A percentile compares a stretch with the other conserved stretches of the same genome.
Conservation (phyloP, 1,140 invertebrate species). For the Drosophila hydei region DNA sequence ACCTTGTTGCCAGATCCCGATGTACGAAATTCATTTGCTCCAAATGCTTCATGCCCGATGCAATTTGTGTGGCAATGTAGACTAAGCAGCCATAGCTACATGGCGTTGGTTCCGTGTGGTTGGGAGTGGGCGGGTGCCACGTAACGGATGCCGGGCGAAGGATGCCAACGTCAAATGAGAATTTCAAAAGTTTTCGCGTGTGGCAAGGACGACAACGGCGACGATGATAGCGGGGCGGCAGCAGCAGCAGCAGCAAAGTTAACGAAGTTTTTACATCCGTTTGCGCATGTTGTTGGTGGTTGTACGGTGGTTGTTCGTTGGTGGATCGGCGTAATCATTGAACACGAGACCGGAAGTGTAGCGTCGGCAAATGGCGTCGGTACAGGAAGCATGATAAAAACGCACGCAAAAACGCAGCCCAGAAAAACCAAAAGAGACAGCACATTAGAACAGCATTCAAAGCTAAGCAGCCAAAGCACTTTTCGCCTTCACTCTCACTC, state of each 20-base stretch:
- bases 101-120: constrained; percentile 14
- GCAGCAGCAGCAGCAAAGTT: constrained; percentile 60
- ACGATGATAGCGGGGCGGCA: constrained; percentile 13
- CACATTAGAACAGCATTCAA: constrained; percentile 42
- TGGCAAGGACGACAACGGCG: constrained; percentile 46
- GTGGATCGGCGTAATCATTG: constrained; percentile 78
- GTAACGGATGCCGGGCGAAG: constrained; percentile 50
- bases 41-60: constrained; percentile 94
- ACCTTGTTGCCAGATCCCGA: constrained; percentile 91
- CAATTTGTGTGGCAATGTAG: constrained; percentile 91
- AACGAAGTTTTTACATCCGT: constrained; percentile 83
- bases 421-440: constrained; percentile 30
- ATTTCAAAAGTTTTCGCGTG: constrained; percentile 79
- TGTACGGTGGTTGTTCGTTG: constrained; percentile 45
- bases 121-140: neutral
- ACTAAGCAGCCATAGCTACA: constrained; percentile 89
- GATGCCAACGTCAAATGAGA: constrained; percentile 73
- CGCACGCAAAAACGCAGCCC: constrained; percentile 54
- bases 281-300: constrained; percentile 73
- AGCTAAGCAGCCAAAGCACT: constrained; percentile 13
- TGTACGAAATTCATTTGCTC: constrained; percentile 92
- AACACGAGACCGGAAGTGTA: constrained; percentile 83
- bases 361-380: constrained; percentile 76
- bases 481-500: constrained; percentile 5
- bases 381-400: constrained; percentile 81